phyloP scores from a whole-genome alignment of 2,888 invertebrate genomes.

The Platypus cylindrus region DNA sequence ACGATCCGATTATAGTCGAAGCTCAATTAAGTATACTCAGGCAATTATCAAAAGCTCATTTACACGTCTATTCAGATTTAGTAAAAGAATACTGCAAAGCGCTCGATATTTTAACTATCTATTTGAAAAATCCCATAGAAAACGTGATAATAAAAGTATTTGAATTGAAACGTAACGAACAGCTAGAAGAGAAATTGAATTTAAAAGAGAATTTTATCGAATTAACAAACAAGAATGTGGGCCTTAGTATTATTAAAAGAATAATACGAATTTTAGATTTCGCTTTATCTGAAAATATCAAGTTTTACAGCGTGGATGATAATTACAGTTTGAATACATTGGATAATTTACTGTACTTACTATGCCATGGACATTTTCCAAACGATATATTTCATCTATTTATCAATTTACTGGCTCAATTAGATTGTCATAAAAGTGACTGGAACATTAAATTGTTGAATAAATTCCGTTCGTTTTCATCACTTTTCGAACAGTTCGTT shows the following conservation, averaged over 20 bases:
- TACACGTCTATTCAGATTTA: constrained; percentile 39
- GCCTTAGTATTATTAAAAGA: constrained; percentile 22
- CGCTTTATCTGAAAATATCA: constrained; percentile 21
- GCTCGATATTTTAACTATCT: constrained; percentile 35
- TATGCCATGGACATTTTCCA: constrained; percentile 19
- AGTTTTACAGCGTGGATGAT: constrained; percentile 22
- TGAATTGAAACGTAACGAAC: constrained; percentile 32
- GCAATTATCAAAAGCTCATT: constrained; percentile 39
- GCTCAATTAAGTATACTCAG: constrained; percentile 44
- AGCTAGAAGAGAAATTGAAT: constrained; percentile 24
- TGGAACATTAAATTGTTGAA: constrained; percentile 14
- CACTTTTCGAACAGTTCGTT: constrained; percentile 23
- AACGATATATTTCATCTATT: constrained; percentile 22
- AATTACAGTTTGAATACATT: constrained; percentile 16
- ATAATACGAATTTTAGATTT: constrained; percentile 24
- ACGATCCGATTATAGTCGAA: constrained; percentile 41
- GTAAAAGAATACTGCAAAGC: constrained; percentile 39
- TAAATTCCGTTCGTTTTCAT: constrained; percentile 17
- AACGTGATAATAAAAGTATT: constrained; percentile 36
- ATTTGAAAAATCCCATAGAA: constrained; percentile 29
- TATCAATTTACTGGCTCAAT: constrained; percentile 17
- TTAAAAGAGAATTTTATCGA: constrained; percentile 25
- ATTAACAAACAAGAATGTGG: constrained; percentile 20
- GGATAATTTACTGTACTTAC: constrained; percentile 22
- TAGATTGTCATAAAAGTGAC: constrained; percentile 15